Percentiles rank a stretch among this genome's conserved stretches.
These are phyloP conservation scores for Micoletzkya japonica DNA, from an alignment of 2,888 invertebrate genomes.

Conservation along the genomic window DNA sequence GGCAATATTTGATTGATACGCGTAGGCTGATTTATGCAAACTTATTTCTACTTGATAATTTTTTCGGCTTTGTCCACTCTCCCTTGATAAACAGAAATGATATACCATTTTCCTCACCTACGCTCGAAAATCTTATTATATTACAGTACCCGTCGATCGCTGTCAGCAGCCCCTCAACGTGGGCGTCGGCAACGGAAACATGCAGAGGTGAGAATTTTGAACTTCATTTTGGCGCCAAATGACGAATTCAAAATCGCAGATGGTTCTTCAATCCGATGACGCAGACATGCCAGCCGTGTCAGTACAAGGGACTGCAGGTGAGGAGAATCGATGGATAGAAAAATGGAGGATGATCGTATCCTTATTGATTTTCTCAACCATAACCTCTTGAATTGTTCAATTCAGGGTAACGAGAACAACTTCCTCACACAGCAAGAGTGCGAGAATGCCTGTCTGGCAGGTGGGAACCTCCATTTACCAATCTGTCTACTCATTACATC, in stretches of 20 bases:
- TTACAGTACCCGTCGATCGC: conserved; percentile 53
- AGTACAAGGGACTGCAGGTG: conserved; percentile 53
- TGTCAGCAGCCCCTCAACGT: conserved; percentile 61
- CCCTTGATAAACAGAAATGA: no score
- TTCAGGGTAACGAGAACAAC: conserved; percentile 58
- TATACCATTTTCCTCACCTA: no score
- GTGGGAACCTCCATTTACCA: no score
- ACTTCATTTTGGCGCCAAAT: not conserved
- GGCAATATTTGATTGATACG: no score
- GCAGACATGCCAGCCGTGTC: conserved; percentile 56
- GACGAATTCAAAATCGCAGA: conserved; percentile 30
- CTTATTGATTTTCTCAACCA: not conserved
- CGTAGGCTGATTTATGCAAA: no score
- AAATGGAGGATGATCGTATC: not conserved
- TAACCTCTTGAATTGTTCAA: not conserved
- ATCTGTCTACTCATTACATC: no score
- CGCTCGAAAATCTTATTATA: no score
- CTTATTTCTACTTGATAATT: no score
- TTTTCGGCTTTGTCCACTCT: no score
- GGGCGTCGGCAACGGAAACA: conserved; percentile 59
- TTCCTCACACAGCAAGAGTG: conserved; percentile 57
- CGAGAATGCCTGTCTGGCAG: conserved; percentile 47
- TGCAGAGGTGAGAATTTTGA: conserved; percentile 51
- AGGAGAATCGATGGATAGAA: not conserved
- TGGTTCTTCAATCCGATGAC: conserved; percentile 61